A percentile compares a stretch with the other conserved stretches of the same genome.
Evolutionary conservation across 2,113 vertebrate genomes (phyloP).

Genomic region (Chlamydotis undulata): DNA sequence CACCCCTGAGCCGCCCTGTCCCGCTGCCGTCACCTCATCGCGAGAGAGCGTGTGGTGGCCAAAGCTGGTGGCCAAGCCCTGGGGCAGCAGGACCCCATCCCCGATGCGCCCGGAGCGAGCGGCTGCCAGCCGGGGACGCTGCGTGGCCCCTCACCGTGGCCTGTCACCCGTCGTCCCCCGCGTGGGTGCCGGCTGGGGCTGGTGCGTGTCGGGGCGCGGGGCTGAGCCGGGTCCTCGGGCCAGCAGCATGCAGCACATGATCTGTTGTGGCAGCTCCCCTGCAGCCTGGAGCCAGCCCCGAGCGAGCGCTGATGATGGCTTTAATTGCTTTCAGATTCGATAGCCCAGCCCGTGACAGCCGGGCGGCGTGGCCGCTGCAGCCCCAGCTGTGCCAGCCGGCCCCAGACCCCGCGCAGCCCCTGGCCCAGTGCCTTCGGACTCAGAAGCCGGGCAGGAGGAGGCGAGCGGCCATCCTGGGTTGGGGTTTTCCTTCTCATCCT

Average conservation of each 20-base stretch:
- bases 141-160: fast-evolving
- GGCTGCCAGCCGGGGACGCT: background rate
- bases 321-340: constrained; percentile 82
- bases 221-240: constrained; percentile 50
- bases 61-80: background rate
- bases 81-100: background rate
- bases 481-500: background rate
- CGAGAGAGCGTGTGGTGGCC: fast-evolving
- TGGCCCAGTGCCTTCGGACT: background rate
- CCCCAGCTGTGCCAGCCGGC: background rate
- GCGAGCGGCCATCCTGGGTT: background rate
- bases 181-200: background rate
- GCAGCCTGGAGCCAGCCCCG: constrained; percentile 78
- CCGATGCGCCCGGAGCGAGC: fast-evolving
- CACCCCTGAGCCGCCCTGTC: background rate
- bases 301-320: constrained; percentile 78
- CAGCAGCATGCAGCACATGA: constrained; percentile 66
- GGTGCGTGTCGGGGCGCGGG: background rate
- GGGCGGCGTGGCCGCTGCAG: background rate
- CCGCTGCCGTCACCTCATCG: background rate
- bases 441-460: background rate
- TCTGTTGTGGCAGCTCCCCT: constrained; percentile 79
- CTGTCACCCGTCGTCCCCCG: background rate
- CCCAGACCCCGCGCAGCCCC: background rate
- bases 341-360: constrained; percentile 70